A percentile compares a stretch with the other conserved stretches of the same genome.
phyloP scores from a whole-genome alignment of 53 echinoderm and acorn worm species.

The Hippasteria phrygiana region DNA sequence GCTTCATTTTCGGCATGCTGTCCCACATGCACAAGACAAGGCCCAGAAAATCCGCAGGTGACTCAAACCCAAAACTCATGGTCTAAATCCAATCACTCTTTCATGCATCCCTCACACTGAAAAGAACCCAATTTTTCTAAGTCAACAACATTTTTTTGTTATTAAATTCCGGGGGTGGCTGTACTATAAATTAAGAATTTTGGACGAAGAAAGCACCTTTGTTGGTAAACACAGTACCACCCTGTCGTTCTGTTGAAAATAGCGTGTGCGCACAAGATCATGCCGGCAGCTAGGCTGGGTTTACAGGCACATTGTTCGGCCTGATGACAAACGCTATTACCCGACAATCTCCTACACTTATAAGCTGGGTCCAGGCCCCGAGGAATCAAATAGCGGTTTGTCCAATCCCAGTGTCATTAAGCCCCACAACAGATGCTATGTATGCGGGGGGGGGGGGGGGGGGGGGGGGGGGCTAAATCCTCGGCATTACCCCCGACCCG shows the following conservation, averaged over 20 bases:
- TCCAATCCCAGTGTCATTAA: slow-evolving; percentile 3
- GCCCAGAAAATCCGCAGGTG: not conserved
- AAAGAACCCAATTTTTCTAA: slow-evolving; percentile 58
- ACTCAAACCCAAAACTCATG: not conserved
- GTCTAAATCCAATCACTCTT: not conserved
- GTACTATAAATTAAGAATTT: not conserved
- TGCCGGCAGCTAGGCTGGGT: too few relatives aligned
- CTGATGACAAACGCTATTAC: slow-evolving; percentile 45
- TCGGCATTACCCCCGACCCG: slow-evolving; percentile 18
- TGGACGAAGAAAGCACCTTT: slow-evolving; percentile 24
- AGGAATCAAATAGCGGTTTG: slow-evolving; percentile 14
- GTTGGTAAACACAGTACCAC: slow-evolving; percentile 37
- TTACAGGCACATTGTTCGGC: not conserved
- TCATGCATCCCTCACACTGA: not conserved
- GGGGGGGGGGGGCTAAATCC: not conserved
- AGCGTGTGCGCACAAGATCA: too few relatives aligned
- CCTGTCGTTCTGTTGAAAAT: not conserved
- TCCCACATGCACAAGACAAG: not conserved
- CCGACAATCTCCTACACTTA: not conserved
- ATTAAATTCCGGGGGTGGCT: slow-evolving; percentile 23
- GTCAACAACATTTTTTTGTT: slow-evolving; percentile 21
- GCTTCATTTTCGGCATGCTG: slow-evolving; percentile 34
- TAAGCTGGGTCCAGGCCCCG: not conserved
- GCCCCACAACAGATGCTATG: slow-evolving; percentile 32
- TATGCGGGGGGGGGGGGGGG: slow-evolving; percentile 5